Conservation (phyloP, 2,797 vertebrate species). For the Pelochelys cantorii region DNA sequence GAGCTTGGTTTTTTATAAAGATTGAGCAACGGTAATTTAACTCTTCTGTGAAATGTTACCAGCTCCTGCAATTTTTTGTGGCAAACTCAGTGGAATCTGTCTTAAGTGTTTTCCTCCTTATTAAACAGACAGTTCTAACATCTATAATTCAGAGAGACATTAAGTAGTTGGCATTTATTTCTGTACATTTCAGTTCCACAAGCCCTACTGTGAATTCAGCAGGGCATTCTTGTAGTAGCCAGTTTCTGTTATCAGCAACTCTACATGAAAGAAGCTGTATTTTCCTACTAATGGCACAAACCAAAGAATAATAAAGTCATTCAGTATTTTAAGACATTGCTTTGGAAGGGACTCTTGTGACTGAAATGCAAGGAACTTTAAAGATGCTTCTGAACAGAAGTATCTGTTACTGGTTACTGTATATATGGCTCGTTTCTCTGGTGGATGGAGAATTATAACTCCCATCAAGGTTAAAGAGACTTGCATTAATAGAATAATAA, state of each 20-base stretch:
- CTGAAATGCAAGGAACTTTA: constrained; percentile 55
- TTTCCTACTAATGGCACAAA: constrained; percentile 75
- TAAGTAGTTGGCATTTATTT: constrained; percentile 81
- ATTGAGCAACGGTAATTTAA: constrained; percentile 69
- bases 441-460: background rate
- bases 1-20: constrained; percentile 41
- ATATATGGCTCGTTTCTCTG: background rate
- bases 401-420: constrained; percentile 36
- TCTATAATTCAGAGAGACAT: constrained; percentile 81
- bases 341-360: constrained; percentile 54
- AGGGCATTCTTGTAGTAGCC: constrained; percentile 68
- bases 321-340: constrained; percentile 65
- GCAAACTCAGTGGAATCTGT: constrained; percentile 76
- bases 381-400: constrained; percentile 47
- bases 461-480: background rate
- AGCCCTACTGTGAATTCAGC: constrained; percentile 81
- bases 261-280: constrained; percentile 74
- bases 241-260: constrained; percentile 80
- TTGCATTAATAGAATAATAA: background rate
- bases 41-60: constrained; percentile 61
- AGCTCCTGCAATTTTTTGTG: constrained; percentile 57
- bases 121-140: constrained; percentile 79
- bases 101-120: constrained; percentile 79
- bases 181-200: constrained; percentile 74
- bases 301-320: constrained; percentile 64